Conservation (phyloP, 2,888 invertebrate genomes). For the Hydrotaea cyrtoneurina region DNA sequence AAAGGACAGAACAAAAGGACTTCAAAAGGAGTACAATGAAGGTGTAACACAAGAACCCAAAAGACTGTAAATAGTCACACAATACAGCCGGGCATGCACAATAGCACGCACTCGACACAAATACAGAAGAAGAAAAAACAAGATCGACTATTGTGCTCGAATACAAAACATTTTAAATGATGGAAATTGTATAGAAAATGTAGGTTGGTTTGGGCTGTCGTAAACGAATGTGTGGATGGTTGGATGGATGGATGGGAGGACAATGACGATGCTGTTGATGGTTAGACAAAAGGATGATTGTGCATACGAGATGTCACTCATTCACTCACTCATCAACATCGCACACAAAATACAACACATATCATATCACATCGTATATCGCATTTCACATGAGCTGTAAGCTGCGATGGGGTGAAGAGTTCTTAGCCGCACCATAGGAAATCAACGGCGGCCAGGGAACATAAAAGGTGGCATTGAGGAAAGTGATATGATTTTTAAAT, state of each 20-base stretch:
- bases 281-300: conserved; percentile 52
- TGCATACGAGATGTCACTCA: conserved; percentile 64
- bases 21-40: not conserved
- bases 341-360: not conserved
- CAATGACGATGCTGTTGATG: conserved; percentile 41
- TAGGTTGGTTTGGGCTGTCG: not conserved
- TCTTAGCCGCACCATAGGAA: not conserved
- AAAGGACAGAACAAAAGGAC: not conserved
- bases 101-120: conserved; percentile 1
- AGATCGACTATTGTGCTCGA: not conserved
- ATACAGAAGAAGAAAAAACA: no score
- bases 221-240: not conserved
- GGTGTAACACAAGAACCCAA: conserved; percentile 8
- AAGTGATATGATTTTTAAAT: no score
- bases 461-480: no score
- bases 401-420: conserved; percentile 29
- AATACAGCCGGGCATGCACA: no score
- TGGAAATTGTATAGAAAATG: conserved; percentile 1
- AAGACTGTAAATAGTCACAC: not conserved
- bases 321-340: conserved; percentile 50
- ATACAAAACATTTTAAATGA: conserved; percentile 3
- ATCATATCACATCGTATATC: conserved; percentile 28
- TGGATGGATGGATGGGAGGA: conserved; percentile 44
- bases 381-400: conserved; percentile 22
- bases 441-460: not conserved